Conservation (phyloP, 2,113 vertebrate species). For the Gallinago undulata region DNA sequence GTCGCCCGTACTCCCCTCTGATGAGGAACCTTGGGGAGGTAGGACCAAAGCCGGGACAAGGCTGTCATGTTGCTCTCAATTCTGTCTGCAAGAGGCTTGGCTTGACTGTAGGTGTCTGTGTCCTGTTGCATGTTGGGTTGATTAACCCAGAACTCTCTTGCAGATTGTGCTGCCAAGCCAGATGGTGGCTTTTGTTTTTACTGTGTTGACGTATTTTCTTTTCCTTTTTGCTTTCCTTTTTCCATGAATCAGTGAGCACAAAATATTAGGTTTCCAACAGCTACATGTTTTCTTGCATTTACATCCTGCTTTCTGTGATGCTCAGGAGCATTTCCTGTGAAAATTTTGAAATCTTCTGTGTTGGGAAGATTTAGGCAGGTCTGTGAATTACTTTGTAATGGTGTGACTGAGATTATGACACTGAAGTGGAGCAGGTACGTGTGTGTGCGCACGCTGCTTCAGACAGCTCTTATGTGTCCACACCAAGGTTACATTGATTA, state of each 20-base stretch:
- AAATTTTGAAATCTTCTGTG: not conserved
- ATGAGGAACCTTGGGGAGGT: not conserved
- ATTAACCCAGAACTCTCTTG: not conserved
- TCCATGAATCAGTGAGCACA: conserved; percentile 12
- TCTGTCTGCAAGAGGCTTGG: not conserved
- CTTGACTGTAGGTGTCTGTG: not conserved
- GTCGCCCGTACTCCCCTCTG: not conserved
- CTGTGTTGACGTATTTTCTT: not conserved
- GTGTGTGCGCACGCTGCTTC: not conserved
- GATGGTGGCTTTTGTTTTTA: conserved; percentile 8
- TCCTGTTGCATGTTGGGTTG: not conserved
- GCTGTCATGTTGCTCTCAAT: not conserved
- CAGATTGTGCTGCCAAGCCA: not conserved
- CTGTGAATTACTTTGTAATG: not conserved
- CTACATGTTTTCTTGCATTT: not conserved
- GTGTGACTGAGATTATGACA: not conserved
- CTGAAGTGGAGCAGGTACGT: not conserved
- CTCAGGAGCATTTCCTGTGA: not conserved
- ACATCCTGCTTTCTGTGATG: not conserved
- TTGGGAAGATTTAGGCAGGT: not conserved
- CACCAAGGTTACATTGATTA: not conserved
- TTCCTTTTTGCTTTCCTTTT: not conserved
- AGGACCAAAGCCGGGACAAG: not conserved
- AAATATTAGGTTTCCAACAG: not conserved
- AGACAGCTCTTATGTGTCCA: not conserved